A percentile compares a stretch with the other conserved stretches of the same genome.
Conservation (phyloP, 2,797 vertebrate genomes). For the Micropoecilia bifurca region DNA sequence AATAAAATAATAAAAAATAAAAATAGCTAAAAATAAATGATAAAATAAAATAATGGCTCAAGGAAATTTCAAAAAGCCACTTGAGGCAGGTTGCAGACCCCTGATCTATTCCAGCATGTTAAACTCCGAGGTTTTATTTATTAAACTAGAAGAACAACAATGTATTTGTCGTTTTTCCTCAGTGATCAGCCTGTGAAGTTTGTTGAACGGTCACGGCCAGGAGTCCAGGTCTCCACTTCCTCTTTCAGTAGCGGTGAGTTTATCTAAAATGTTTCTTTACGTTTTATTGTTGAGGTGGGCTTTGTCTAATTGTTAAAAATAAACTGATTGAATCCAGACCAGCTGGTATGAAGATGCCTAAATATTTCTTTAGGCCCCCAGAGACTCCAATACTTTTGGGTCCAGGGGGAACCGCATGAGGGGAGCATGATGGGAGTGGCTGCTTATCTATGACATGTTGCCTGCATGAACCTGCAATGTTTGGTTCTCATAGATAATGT, state of each 20-base stretch:
- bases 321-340: background rate
- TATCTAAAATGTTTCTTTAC: conserved; percentile 3
- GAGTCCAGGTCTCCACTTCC: conserved; percentile 95
- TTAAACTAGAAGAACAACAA: background rate
- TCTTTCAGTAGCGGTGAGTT: conserved; percentile 94
- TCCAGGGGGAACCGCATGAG: background rate
- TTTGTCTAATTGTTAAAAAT: background rate
- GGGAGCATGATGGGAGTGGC: background rate
- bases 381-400: background rate
- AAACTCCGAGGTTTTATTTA: background rate
- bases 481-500: background rate
- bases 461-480: background rate
- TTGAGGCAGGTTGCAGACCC: too few relatives aligned
- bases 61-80: too few relatives aligned
- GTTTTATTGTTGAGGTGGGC: background rate
- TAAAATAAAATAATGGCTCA: too few relatives aligned
- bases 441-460: background rate
- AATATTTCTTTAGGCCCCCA: background rate
- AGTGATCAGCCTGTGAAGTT: conserved; percentile 96
- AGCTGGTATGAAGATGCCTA: background rate
- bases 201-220: conserved; percentile 94
- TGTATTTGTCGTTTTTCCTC: conserved; percentile 10
- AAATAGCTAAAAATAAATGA: too few relatives aligned
- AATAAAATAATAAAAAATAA: too few relatives aligned
- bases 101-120: background rate